These are phyloP conservation scores for Euspilapteryx auroguttella DNA, from an alignment of 2,888 invertebrate genomes.

Conservation along the genomic window DNA sequence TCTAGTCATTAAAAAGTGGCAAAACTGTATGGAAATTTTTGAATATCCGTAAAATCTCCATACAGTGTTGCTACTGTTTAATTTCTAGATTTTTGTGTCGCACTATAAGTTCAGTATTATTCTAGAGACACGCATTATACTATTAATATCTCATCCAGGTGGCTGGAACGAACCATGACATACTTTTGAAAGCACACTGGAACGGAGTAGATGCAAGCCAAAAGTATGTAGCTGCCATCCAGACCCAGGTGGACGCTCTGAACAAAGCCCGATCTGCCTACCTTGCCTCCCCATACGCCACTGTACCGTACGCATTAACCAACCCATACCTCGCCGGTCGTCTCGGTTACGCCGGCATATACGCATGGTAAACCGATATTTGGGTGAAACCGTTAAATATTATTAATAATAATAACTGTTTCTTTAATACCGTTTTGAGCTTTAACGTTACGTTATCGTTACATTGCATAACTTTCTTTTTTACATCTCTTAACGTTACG, in stretches of 20 bases:
- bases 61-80: too few species aligned
- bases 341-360: conserved; percentile 10
- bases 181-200: conserved; percentile 50
- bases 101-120: too few species aligned
- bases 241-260: conserved; percentile 38
- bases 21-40: too few species aligned
- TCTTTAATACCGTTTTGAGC: too few species aligned
- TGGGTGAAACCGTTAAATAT: background rate
- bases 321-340: conserved; percentile 13
- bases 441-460: too few species aligned
- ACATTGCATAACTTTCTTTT: too few species aligned
- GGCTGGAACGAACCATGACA: conserved; percentile 34
- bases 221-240: conserved; percentile 43
- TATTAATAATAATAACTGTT: too few species aligned
- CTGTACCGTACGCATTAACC: conserved; percentile 7
- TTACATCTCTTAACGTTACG: too few species aligned
- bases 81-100: too few species aligned
- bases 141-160: conserved; percentile 17
- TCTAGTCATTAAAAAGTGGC: too few species aligned
- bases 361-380: conserved; percentile 4
- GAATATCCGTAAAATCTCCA: too few species aligned
- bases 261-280: conserved; percentile 22
- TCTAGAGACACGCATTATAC: too few species aligned
- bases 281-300: conserved; percentile 10
- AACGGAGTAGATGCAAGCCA: conserved; percentile 37